Conservation (phyloP, 2,113 vertebrate species). For the Phycodurus eques region DNA sequence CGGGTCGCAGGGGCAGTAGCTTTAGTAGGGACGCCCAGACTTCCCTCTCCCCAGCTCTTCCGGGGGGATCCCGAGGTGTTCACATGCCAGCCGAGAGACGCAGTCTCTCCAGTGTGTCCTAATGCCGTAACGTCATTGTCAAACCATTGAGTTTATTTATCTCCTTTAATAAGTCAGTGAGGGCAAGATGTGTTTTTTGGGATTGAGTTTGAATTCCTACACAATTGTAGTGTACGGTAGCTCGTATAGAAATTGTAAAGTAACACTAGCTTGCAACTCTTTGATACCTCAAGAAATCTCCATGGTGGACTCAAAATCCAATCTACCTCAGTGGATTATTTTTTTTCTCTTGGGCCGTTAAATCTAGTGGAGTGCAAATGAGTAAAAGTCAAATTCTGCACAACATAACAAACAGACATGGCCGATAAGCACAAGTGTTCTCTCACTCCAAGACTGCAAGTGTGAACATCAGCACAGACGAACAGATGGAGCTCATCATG, state of each 20-base stretch:
- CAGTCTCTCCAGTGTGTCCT: no score
- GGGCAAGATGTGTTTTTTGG: no score
- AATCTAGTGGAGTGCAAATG: background rate
- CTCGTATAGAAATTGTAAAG: background rate
- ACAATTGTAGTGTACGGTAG: background rate
- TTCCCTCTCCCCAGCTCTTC: no score
- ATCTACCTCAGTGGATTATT: background rate
- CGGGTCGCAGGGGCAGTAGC: no score
- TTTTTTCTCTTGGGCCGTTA: background rate
- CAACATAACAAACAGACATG: background rate
- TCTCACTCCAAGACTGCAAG: background rate
- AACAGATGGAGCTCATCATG: background rate
- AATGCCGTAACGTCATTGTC: no score
- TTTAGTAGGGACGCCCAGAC: no score
- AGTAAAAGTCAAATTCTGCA: conserved; percentile 1
- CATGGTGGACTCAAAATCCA: background rate
- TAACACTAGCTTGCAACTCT: background rate
- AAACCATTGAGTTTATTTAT: no score
- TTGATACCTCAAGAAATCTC: background rate
- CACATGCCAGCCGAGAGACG: no score
- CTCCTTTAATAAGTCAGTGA: no score
- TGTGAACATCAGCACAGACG: background rate
- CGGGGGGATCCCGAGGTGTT: no score
- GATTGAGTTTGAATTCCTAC: no score
- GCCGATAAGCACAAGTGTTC: background rate